Base-by-base conservation (phyloP, 2,797 vertebrate genomes). In the Prunella strophiata region DNA sequence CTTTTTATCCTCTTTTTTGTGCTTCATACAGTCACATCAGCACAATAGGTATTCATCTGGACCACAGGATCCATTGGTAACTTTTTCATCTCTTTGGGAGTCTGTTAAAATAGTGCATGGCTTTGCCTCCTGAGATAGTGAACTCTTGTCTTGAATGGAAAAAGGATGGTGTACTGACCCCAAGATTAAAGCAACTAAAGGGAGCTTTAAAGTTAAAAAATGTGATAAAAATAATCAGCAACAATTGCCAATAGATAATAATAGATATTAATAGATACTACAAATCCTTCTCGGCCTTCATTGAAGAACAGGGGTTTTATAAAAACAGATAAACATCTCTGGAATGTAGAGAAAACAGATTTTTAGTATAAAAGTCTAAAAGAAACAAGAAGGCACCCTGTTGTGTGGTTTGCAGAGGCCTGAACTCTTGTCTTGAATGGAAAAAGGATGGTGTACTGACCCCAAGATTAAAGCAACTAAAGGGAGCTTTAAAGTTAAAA, bases 271-370 rank as follows among this genome's bases (percentile, higher is more conserved):
- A 75, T 52, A 86, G 48, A 52, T 34, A 4, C 27, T 54, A 26
- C 42, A 89, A 76, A 57, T 81, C 18, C 72, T 93, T 84, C 67
- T 96, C 85, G 57, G 21, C 27, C 85, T 71, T 96, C 84, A 70
- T 32, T 12, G 21, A 62, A 40, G 29, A 78, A 70, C 30, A 42
- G n/a, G 40, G 57, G 30, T 36, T 51, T 92, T 82, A 47, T 47
- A 79, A 78, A 86, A 75, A 62, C 26, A 9, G 4, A 51, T 42
- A 62, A 52, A 77, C 29, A 10, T 65, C 21, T 74, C 62, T 74
- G 45, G 30, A 85, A 90, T 50, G 40, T 78, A 85, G 45, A 62
- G 38, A 73, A 54, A 23, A 51, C 19, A n/a, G 50, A 52, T 52
- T 59, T 50, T 72, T 73, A 38, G 19, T 62, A 23, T 13, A 27